Conservation (phyloP, 2,113 vertebrate genomes). For the Tetrax tetrax region DNA sequence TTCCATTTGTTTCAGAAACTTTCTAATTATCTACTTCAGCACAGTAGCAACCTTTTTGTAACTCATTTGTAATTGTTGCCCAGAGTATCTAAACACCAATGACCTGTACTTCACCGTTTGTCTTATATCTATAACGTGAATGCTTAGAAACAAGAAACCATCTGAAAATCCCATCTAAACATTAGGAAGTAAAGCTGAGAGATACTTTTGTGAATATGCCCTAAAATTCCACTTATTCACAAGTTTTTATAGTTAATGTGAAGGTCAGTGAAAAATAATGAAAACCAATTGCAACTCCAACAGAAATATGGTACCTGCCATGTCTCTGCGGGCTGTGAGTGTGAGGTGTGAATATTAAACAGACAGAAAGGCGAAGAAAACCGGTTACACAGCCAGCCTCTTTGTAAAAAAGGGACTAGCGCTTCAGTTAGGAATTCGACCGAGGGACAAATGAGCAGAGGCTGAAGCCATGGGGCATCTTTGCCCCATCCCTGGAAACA, state of each 20-base stretch:
- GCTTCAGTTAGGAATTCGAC: background rate
- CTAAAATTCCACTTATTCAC: background rate
- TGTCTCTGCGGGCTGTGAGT: background rate
- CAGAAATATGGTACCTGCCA: background rate
- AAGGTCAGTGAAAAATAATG: background rate
- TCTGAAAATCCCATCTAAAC: background rate
- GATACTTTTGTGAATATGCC: background rate
- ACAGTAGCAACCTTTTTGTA: background rate
- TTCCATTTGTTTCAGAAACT: background rate
- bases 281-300: background rate
- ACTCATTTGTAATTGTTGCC: background rate
- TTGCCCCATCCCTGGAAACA: no score
- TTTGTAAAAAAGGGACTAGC: background rate
- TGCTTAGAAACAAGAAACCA: background rate
- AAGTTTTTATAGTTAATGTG: background rate
- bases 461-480: background rate
- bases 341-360: background rate
- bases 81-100: background rate
- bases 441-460: fast-evolving
- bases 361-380: background rate
- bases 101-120: background rate
- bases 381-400: background rate
- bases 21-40: background rate
- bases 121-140: background rate
- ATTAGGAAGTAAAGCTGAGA: background rate